phyloP scores from a whole-genome alignment of 2,888 invertebrate genomes.

The Caenorhabditis wallacei region DNA sequence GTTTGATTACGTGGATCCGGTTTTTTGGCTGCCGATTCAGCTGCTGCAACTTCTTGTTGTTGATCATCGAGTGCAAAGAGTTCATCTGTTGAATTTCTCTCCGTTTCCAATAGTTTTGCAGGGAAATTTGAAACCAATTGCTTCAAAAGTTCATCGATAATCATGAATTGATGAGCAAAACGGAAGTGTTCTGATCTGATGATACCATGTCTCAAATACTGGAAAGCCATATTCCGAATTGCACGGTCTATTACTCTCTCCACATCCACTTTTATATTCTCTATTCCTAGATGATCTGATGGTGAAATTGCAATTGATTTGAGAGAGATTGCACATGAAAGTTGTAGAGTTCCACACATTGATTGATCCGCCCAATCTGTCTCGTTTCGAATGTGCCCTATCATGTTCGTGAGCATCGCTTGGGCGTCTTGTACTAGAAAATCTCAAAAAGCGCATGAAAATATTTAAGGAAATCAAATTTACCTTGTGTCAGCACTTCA shows the following conservation, averaged over 20 bases:
- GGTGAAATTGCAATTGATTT: constrained; percentile 66
- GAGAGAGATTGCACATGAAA: constrained; percentile 67
- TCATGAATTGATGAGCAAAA: constrained; percentile 53
- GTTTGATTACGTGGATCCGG: constrained; percentile 45
- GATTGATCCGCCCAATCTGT: constrained; percentile 70
- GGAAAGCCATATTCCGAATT: constrained; percentile 68
- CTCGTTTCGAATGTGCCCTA: constrained; percentile 68
- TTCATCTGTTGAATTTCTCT: constrained; percentile 72
- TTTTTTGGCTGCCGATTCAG: neutral
- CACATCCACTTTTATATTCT: constrained; percentile 71
- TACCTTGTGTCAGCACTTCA: constrained; percentile 67
- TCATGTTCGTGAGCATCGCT: constrained; percentile 61
- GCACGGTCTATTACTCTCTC: constrained; percentile 69
- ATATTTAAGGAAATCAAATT: too few relatives aligned
- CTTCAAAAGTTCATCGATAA: constrained; percentile 68
- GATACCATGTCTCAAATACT: constrained; percentile 67
- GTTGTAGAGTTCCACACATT: constrained; percentile 70
- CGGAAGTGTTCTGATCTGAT: constrained; percentile 65
- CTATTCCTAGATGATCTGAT: constrained; percentile 68
- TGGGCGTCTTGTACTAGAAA: constrained; percentile 65
- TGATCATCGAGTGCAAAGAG: constrained; percentile 65
- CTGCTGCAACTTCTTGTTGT: neutral
- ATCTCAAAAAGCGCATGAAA: neutral
- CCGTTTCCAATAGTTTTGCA: constrained; percentile 72
- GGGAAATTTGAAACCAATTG: constrained; percentile 67